Evolutionary conservation across 2,113 vertebrate species (phyloP), one percentile per base, ranked within the genome.

Genomic region (Prolemur simus): DNA sequence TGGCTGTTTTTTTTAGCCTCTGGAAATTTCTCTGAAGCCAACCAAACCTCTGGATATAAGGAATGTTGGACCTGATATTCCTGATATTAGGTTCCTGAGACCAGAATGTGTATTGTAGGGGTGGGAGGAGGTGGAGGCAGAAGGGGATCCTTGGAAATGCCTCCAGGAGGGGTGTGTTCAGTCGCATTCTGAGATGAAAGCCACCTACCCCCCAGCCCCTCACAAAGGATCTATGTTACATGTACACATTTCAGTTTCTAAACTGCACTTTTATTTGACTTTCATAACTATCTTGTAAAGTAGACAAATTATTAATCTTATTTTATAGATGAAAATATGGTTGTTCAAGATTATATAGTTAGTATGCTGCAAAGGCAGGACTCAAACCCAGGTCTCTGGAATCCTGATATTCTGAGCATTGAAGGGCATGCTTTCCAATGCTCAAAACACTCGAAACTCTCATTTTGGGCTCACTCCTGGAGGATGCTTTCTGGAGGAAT

Each of bases 271-370:
- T 87, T 64, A 20, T 82, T 74, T 78, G 88, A 49, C 21, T 78
- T 13, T 92, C 37, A 49, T 58, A 77, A 88, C 60, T 91, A 47
- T 89, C 77, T 82, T 92, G 60, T 85, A 52, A 97, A 87, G 17
- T 52, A 84, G 56, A 42, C 3, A 82, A 80, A 83, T 66, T 58
- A 69, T 92, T 58, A 60, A 71, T 94, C 39, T 83, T 56, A 69
- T 94, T 87, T 91, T 96, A 89, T 78, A 71, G 39, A 56, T 94
- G 66, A 66, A 96, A 89, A 69, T n/a, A 86, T 85, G 23, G 85
- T 91, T 92, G 58, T 63, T 52, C 11, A 87, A 93, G 17, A 60
- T 91, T 45, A 96, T 11, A 49, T 14, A 87, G 52, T 21, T 76
- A 68, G n/a, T 58, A 78, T 89, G 37, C 56, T 42, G 52, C 4